A percentile compares a stretch with the other conserved stretches of the same genome.
Conservation (phyloP, 2,797 vertebrate species). For the Aldrovandia affinis region DNA sequence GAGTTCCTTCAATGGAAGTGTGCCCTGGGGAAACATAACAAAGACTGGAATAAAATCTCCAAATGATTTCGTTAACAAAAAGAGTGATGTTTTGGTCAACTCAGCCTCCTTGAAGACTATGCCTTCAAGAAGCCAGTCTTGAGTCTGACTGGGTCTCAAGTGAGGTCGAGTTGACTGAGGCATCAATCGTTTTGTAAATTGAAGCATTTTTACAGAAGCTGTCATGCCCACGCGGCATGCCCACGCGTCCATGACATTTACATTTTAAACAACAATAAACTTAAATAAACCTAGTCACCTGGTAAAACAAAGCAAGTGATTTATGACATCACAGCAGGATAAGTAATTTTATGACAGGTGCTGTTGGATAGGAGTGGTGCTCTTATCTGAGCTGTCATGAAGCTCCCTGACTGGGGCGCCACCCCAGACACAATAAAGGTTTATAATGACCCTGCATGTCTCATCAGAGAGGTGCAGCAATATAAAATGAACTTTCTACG, state of each 20-base stretch:
- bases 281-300: background rate
- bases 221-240: background rate
- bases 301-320: background rate
- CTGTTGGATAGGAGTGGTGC: background rate
- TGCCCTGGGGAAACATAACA: conserved; percentile 71
- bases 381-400: background rate
- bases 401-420: background rate
- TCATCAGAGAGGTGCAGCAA: background rate
- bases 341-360: background rate
- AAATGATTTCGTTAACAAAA: too few species aligned
- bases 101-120: too few species aligned
- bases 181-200: background rate
- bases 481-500: background rate
- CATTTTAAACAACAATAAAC: background rate
- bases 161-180: too few species aligned
- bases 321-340: background rate
- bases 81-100: too few species aligned
- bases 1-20: conserved; percentile 87
- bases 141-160: too few species aligned
- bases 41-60: too few species aligned
- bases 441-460: background rate
- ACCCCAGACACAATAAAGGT: background rate
- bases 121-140: too few species aligned
- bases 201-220: background rate
- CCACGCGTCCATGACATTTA: background rate